Conservation (phyloP, 2,113 vertebrate species). For the Lepidothrix coronata region DNA sequence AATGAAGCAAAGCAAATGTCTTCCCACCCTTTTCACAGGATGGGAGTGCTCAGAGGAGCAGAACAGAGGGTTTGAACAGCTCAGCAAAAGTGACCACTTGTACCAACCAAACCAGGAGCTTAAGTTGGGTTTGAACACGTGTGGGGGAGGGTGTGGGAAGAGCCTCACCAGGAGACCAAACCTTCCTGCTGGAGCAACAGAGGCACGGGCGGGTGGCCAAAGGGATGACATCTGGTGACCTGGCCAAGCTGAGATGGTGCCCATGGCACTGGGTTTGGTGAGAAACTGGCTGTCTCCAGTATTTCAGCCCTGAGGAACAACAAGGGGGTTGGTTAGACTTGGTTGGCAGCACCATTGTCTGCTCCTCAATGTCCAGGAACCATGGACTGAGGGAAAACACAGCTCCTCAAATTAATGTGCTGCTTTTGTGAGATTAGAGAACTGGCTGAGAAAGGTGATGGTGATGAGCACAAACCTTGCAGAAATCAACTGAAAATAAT, state of each 20-base stretch:
- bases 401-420: rapidly evolving
- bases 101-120: too few relatives aligned
- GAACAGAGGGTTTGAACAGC: neutral
- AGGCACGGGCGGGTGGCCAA: neutral
- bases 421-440: neutral
- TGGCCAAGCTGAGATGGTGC: neutral
- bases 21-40: neutral
- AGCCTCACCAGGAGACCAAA: neutral
- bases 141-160: rapidly evolving
- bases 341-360: neutral
- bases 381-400: neutral
- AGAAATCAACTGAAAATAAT: neutral
- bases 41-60: rapidly evolving
- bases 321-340: neutral
- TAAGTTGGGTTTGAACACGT: neutral
- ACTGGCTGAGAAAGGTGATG: neutral
- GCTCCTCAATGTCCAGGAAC: neutral
- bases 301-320: neutral
- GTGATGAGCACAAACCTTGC: neutral
- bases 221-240: neutral
- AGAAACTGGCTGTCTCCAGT: rapidly evolving
- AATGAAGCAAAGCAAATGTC: neutral
- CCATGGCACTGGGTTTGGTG: rapidly evolving
- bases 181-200: neutral
- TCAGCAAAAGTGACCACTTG: neutral